These are phyloP conservation scores for Reticulitermes lucifugus DNA, from an alignment of 2,888 invertebrate genomes.

Conservation along the genomic window DNA sequence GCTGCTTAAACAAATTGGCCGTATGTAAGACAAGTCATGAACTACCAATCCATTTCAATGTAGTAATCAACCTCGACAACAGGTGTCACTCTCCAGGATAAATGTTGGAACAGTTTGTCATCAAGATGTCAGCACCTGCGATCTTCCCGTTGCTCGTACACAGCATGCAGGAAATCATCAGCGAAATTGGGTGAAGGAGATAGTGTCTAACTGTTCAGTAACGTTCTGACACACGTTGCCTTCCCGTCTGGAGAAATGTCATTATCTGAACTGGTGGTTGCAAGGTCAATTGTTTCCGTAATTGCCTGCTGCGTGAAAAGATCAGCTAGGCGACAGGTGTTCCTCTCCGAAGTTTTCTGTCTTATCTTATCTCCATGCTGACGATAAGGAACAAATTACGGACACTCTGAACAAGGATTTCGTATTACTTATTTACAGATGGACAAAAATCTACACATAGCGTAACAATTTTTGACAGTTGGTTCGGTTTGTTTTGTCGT, in stretches of 20 bases:
- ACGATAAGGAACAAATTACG: neutral
- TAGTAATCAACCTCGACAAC: neutral
- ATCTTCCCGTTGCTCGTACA: neutral
- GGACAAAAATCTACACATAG: too few species aligned
- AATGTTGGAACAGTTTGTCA: neutral
- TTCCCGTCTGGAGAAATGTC: neutral
- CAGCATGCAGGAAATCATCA: neutral
- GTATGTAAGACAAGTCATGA: neutral
- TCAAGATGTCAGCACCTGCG: constrained; percentile 14
- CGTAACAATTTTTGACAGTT: too few species aligned
- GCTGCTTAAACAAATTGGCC: neutral
- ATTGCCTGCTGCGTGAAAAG: neutral
- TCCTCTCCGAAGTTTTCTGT: neutral
- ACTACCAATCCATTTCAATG: neutral
- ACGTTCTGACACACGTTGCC: neutral
- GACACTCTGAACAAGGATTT: too few species aligned
- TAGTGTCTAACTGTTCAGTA: constrained; percentile 8
- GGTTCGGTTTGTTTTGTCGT: too few species aligned
- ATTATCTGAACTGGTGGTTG: constrained; percentile 7
- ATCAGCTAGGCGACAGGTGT: neutral
- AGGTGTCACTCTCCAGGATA: neutral
- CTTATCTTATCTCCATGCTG: neutral
- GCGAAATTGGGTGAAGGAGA: neutral
- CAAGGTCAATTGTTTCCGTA: constrained; percentile 2
- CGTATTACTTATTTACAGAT: too few species aligned